phyloP scores from a whole-genome alignment of 30 jellyfish, hydroid and myxozoan species.

The Clytia hemisphaerica region DNA sequence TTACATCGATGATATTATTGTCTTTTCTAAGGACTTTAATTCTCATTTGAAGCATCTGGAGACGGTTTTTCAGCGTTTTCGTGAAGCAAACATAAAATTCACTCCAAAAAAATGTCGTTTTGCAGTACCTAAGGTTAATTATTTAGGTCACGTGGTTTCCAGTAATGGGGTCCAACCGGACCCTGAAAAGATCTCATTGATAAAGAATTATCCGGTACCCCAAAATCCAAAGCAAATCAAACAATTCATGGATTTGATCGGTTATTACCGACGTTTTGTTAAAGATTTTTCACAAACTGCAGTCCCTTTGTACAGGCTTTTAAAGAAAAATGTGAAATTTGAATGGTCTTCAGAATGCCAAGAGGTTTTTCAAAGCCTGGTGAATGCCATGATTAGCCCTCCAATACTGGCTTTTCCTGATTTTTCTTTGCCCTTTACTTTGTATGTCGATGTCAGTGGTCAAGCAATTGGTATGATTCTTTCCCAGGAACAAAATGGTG shows the following conservation, averaged over 20 bases:
- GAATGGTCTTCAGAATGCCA: slow-evolving; percentile 28
- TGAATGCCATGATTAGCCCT: slow-evolving; percentile 4
- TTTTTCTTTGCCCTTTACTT: slow-evolving; percentile 8
- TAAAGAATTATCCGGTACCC: slow-evolving; percentile 41
- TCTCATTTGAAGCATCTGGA: slow-evolving; percentile 23
- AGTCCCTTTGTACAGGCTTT: slow-evolving; percentile 12
- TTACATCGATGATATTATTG: slow-evolving; percentile 51
- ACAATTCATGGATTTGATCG: slow-evolving; percentile 35
- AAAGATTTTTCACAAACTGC: slow-evolving; percentile 38
- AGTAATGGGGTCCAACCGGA: slow-evolving; percentile 33
- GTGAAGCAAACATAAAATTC: slow-evolving; percentile 31
- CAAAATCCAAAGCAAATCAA: slow-evolving; percentile 16
- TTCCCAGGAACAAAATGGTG: slow-evolving; percentile 23
- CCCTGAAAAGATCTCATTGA: slow-evolving; percentile 33
- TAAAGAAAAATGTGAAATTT: slow-evolving; percentile 14
- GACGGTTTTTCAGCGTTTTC: slow-evolving; percentile 28
- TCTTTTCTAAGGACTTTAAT: slow-evolving; percentile 32
- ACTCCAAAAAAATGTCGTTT: slow-evolving; percentile 44
- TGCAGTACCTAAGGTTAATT: slow-evolving; percentile 25
- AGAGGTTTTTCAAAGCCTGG: slow-evolving; percentile 25
- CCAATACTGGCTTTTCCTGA: slow-evolving; percentile 57
- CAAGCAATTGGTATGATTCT: slow-evolving; percentile 55
- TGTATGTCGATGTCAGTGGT: slow-evolving; percentile 48
- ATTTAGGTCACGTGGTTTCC: slow-evolving; percentile 17
- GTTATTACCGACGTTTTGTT: slow-evolving; percentile 34